Base-by-base conservation (phyloP, 2,888 invertebrate genomes). In the Plagodis pulveraria region DNA sequence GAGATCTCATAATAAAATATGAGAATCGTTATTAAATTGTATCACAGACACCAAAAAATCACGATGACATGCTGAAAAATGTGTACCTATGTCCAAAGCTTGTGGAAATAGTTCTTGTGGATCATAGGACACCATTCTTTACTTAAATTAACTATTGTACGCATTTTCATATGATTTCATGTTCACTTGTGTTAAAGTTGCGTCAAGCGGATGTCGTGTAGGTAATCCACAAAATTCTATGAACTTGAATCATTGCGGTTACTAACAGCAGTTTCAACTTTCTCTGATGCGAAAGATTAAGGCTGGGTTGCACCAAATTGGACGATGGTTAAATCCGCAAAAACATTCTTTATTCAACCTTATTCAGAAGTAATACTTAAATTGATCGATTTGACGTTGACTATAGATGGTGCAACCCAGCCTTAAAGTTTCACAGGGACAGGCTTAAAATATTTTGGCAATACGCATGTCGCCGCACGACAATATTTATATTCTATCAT, bases 401-500 rank as follows among this genome's bases (percentile, higher is more conserved):
- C 7, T 35, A 35, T 35, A 6, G 35, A 7, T 35, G 5, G 51
- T 36, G 10, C 42, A 5, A 2, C n/a, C 9, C 41, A 12, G n/a
- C 8, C 6, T n/a, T 51, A 56, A n/a, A 41, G 22, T 45, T 62
- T 63, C 65, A n/a, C 58, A 62, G 45, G 59, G 38, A 10, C 38
- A 42, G 8, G 33, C 11, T n/a, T 32, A 45, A 62, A 11, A 58
- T 49, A 46, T 58, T 56, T 56, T 36, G 12, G n/a, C 33, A 54
- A 59, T 46, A 50, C 43, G 22, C 52, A 36, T 58, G 58, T 53
- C 35, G 55, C 53, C 63, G 76, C 80, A 67, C 78, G 76, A 80
- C 80, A 85, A 87, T 81, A 86, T 84, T 83, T 81, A 81, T 81
- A 74, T 72, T 76, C 75, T 79, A 80, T 76, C 75, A 70, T 65